Percentiles rank a stretch among this genome's conserved stretches.
These are phyloP conservation scores for Coboldia fuscipes DNA, from an alignment of 1,140 invertebrate genomes.

Conservation along the genomic window DNA sequence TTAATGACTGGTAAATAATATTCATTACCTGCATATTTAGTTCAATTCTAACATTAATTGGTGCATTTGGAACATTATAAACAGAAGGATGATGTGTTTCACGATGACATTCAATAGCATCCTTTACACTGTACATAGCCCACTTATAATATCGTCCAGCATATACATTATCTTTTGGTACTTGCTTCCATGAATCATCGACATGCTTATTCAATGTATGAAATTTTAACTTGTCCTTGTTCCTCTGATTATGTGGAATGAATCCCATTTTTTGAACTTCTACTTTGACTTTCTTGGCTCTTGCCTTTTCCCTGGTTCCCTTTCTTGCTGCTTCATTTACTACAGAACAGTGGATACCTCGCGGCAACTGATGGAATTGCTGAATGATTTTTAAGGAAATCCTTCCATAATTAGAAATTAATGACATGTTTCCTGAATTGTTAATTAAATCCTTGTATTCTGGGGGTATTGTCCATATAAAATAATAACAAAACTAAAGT, in stretches of 20 bases:
- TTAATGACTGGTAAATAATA: constrained; percentile 28
- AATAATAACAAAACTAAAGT: no score
- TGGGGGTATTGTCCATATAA: no score
- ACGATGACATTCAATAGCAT: constrained; percentile 48
- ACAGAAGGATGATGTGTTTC: constrained; percentile 58
- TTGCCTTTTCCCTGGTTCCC: constrained; percentile 46
- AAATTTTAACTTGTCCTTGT: constrained; percentile 21
- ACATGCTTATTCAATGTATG: constrained; percentile 21
- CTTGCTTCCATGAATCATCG: constrained; percentile 31
- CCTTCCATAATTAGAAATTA: no score
- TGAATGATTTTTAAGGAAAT: no score
- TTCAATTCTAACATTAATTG: constrained; percentile 40
- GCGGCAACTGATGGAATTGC: no score
- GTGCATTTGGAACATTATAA: constrained; percentile 41
- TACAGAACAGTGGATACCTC: no score
- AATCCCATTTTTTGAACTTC: constrained; percentile 43
- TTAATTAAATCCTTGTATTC: no score
- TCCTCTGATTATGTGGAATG: constrained; percentile 34
- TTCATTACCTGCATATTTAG: constrained; percentile 53
- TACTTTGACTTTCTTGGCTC: constrained; percentile 45
- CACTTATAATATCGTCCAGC: constrained; percentile 31
- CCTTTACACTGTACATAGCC: constrained; percentile 37
- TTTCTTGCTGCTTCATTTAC: constrained; percentile 41
- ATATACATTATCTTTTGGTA: constrained; percentile 44
- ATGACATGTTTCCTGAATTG: no score